These are phyloP conservation scores for Parazoanthus atlanticus DNA, from an alignment of 92 coral and sea anemone genomes.

Conservation along the genomic window DNA sequence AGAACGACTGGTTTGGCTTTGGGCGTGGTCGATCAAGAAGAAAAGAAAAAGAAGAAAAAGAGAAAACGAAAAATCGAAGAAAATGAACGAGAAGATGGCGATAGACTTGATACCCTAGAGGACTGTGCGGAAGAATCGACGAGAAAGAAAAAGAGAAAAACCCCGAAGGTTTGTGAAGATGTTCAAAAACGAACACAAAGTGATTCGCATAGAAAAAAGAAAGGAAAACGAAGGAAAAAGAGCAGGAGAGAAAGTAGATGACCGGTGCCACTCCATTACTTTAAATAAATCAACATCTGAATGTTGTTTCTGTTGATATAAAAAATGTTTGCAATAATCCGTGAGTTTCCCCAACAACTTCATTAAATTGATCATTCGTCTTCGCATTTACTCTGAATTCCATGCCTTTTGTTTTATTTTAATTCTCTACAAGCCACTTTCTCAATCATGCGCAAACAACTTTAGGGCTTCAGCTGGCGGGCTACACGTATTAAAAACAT, in stretches of 20 bases:
- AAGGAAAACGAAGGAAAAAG: conserved; percentile 4
- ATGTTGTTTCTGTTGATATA: too few relatives aligned
- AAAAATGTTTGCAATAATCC: too few relatives aligned
- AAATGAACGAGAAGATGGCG: neutral
- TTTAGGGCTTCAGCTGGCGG: too few relatives aligned
- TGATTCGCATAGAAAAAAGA: conserved; percentile 1
- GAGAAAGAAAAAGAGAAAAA: conserved; percentile 1
- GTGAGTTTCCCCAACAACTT: too few relatives aligned
- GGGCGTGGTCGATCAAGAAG: neutral
- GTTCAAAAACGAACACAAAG: neutral
- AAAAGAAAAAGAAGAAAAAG: conserved; percentile 1
- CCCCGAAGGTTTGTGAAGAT: neutral
- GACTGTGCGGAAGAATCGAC: neutral
- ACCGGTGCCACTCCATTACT: neutral
- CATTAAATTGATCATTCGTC: too few relatives aligned
- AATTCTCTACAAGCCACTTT: too few relatives aligned
- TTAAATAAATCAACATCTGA: neutral
- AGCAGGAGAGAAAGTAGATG: too few relatives aligned
- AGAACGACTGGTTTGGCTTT: neutral
- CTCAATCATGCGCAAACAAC: too few relatives aligned
- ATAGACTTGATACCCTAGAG: neutral
- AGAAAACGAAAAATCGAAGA: neutral
- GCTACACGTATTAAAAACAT: too few relatives aligned
- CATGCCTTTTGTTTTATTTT: too few relatives aligned
- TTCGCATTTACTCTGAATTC: too few relatives aligned